phyloP scores from a whole-genome alignment of 2,113 vertebrate genomes.

The Ictidomys tridecemlineatus region DNA sequence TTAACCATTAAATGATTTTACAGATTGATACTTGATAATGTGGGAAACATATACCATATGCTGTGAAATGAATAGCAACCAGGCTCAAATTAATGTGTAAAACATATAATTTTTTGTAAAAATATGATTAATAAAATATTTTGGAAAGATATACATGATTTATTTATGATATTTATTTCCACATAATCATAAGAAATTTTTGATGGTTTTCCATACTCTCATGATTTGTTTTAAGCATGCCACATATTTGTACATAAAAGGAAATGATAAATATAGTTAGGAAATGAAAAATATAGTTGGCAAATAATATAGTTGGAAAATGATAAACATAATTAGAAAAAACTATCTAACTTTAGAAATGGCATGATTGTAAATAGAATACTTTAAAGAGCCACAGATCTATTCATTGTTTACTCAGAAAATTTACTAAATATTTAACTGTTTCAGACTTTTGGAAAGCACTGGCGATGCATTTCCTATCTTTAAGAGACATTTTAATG shows the following conservation, averaged over 20 bases:
- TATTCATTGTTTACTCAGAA: not conserved
- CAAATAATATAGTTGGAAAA: slow-evolving; percentile 31
- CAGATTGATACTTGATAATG: slow-evolving; percentile 55
- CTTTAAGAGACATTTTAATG: not conserved
- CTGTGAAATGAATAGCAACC: slow-evolving; percentile 51
- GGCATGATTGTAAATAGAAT: not conserved
- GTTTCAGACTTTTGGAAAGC: not conserved
- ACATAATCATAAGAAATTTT: not conserved
- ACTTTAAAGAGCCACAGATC: not conserved
- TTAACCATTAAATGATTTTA: slow-evolving; percentile 55
- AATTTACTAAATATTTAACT: slow-evolving; percentile 23
- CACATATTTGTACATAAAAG: slow-evolving; percentile 6
- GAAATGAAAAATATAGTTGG: slow-evolving; percentile 6
- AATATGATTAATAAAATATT: slow-evolving; percentile 16
- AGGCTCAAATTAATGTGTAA: slow-evolving; percentile 38
- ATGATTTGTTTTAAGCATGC: slow-evolving; percentile 44
- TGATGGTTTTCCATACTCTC: not conserved
- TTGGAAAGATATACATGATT: not conserved
- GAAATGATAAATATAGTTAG: slow-evolving; percentile 50
- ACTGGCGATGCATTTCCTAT: not conserved
- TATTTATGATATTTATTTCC: slow-evolving; percentile 61
- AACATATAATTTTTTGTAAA: not conserved
- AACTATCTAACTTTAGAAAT: slow-evolving; percentile 27
- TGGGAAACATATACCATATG: slow-evolving; percentile 57
- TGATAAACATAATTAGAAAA: slow-evolving; percentile 27